phyloP scores from a whole-genome alignment of 2,113 vertebrate genomes.

The Malurus elegans region DNA sequence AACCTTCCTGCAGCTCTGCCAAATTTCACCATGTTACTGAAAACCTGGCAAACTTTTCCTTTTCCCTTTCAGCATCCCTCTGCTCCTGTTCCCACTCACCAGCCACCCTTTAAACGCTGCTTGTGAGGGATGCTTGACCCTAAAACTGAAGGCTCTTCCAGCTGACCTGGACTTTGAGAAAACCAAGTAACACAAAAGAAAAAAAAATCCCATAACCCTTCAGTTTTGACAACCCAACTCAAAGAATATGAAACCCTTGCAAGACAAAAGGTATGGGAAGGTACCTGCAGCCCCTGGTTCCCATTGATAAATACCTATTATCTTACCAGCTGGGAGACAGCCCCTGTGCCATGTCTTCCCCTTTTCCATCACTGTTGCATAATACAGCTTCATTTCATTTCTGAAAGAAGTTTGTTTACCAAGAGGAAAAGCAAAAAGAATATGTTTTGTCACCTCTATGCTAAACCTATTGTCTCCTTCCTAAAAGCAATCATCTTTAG shows the following conservation, averaged over 20 bases:
- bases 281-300: not conserved
- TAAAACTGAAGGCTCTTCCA: not conserved
- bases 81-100: not conserved
- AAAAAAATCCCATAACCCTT: not conserved
- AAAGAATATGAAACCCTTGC: not conserved
- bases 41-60: not conserved
- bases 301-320: not conserved
- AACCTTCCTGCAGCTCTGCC: not conserved
- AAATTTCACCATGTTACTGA: not conserved
- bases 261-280: not conserved
- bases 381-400: conserved; percentile 67
- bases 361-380: conserved; percentile 41
- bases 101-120: not conserved
- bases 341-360: not conserved
- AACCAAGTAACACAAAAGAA: not conserved
- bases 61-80: not conserved
- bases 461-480: conserved; percentile 65
- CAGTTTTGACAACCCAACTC: not conserved
- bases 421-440: conserved; percentile 67
- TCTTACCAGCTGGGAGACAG: conserved; percentile 5
- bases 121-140: not conserved
- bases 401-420: conserved; percentile 70
- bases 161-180: not conserved
- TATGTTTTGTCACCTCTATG: conserved; percentile 70
- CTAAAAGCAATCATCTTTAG: conserved; percentile 73